Conservation (phyloP, 2,797 vertebrate genomes). For the Mareca strepera region DNA sequence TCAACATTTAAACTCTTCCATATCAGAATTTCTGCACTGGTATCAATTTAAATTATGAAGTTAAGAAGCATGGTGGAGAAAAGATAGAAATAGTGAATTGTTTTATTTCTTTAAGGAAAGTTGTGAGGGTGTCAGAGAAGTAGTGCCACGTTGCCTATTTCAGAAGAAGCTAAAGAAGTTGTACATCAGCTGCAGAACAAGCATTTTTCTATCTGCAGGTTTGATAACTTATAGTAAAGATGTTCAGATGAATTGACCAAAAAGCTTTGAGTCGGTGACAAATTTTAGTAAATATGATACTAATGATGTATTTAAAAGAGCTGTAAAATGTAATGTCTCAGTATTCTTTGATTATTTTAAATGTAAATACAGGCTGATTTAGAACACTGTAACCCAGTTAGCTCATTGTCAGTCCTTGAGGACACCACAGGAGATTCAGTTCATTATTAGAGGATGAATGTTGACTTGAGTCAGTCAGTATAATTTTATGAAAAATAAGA, state of each 20-base stretch:
- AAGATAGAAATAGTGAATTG: background rate
- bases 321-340: background rate
- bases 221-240: background rate
- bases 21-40: background rate
- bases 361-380: background rate
- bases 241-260: background rate
- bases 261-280: background rate
- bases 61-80: background rate
- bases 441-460: background rate
- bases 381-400: background rate
- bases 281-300: background rate
- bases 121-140: background rate
- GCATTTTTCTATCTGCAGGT: background rate
- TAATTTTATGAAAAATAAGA: slow-evolving; percentile 7
- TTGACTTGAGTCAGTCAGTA: background rate
- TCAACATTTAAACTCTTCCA: background rate
- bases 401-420: background rate
- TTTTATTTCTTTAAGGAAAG: background rate
- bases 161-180: background rate
- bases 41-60: background rate
- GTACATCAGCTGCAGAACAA: background rate
- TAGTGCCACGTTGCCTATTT: background rate
- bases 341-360: background rate
- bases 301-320: background rate
- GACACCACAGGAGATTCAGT: background rate